These are phyloP conservation scores for Tragelaphus strepsiceros DNA, from an alignment of 2,113 vertebrate genomes.

Conservation along the genomic window DNA sequence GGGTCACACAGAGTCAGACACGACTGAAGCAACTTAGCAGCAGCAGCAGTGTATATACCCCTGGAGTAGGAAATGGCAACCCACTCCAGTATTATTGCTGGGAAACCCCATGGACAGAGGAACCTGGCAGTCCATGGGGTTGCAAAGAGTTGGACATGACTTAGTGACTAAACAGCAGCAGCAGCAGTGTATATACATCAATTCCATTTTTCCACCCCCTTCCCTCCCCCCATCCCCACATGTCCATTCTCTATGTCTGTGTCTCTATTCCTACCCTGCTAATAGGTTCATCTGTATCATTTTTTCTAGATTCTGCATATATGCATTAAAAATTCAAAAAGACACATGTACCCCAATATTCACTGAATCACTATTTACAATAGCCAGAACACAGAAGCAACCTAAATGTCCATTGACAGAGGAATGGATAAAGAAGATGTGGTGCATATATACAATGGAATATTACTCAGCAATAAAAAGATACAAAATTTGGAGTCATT, in stretches of 20 bases:
- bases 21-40: no score
- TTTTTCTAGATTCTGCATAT: neutral
- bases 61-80: neutral
- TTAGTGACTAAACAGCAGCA: neutral
- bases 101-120: neutral
- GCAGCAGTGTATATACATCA: neutral
- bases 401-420: neutral
- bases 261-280: neutral
- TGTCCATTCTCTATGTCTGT: neutral
- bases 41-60: neutral
- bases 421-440: neutral
- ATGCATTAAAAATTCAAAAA: neutral
- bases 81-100: neutral
- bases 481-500: neutral
- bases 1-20: no score
- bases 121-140: neutral
- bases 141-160: neutral
- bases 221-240: neutral
- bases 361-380: neutral
- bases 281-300: neutral
- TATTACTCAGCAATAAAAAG: neutral
- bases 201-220: neutral
- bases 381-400: neutral
- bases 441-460: neutral
- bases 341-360: neutral